These are phyloP conservation scores for Yponomeuta malinellus DNA, from an alignment of 2,888 invertebrate genomes.

Conservation along the genomic window DNA sequence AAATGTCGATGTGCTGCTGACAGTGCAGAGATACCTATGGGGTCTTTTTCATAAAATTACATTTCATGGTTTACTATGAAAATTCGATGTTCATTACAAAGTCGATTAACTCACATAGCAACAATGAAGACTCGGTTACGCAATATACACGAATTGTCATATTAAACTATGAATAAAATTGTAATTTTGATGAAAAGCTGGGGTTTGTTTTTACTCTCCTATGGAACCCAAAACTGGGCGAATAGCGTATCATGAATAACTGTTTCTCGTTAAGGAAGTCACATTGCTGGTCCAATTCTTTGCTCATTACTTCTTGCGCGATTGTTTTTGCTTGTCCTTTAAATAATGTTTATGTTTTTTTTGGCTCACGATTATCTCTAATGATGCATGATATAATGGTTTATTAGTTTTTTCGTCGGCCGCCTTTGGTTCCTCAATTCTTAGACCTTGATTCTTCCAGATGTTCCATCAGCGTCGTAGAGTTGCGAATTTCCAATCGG, in stretches of 20 bases:
- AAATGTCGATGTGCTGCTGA: too few relatives aligned
- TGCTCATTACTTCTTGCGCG: conserved; percentile 38
- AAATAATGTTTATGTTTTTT: conserved; percentile 38
- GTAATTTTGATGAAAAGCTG: too few relatives aligned
- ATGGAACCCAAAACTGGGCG: background rate
- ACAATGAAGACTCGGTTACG: too few relatives aligned
- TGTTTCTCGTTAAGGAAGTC: conserved; percentile 48
- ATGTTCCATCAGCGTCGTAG: conserved; percentile 41
- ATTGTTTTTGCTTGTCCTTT: conserved; percentile 31
- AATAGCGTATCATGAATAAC: conserved; percentile 32
- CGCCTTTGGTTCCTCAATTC: conserved; percentile 57
- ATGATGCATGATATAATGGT: conserved; percentile 53
- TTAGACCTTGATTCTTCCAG: conserved; percentile 63
- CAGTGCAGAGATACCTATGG: too few relatives aligned
- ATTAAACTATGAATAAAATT: too few relatives aligned
- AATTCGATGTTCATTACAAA: too few relatives aligned
- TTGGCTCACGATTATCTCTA: conserved; percentile 49
- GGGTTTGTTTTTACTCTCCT: background rate
- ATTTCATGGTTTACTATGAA: too few relatives aligned
- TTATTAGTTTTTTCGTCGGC: conserved; percentile 50
- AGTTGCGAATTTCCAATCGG: conserved; percentile 30
- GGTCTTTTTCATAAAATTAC: too few relatives aligned
- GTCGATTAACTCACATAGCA: too few relatives aligned
- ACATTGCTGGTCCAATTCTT: conserved; percentile 39
- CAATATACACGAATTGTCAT: too few relatives aligned